Evolutionary conservation across 2,113 vertebrate genomes (phyloP), one percentile per base, ranked within the genome.

Genomic region (Smithornis capensis): DNA sequence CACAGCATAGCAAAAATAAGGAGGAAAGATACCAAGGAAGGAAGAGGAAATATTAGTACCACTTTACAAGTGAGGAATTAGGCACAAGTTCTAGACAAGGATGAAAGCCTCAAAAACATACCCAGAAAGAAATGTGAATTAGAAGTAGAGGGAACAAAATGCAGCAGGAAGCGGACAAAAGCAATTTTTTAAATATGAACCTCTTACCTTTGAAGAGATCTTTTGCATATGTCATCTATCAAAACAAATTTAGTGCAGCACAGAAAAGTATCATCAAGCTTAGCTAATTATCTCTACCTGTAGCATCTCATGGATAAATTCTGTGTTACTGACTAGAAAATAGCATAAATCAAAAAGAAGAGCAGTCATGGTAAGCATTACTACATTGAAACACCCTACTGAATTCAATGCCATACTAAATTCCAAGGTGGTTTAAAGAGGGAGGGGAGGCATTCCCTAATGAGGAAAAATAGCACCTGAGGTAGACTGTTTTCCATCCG

Each of bases 401-500:
- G 29, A 82, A 49, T 63, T 79, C 52, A 75, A 19, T 4, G 10
- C 19, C 31, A 14, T 7, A 21, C 5, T 59, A 35, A 63, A 52
- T 11, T 63, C 68, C 16, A 60, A 53, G 47, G 24, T 4, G 2
- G 21, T 52, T 52, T 6, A 24, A 40, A 69, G 16, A 4, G 7
- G 6, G 1, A 12, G 4, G 10, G 17, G 0, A n/a, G 10, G 23
- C n/a, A 10, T 28, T 23, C 19, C 53, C 31, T 55, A 75, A 0
- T 12, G 29, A 84, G 33, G 35, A 83, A 47, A 94, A 81, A 25
- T 14, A 90, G 44, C 22, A 53, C 28, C 10, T 64, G 23, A 70
- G 71, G 22, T 7, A 45, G 33, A 42, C 8, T 16, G 55, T 62
- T 62, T 84, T 37, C 11, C 38, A 35, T 25, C 31, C 14, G 28